Evolutionary conservation across 1,140 invertebrate genomes (phyloP).

Genomic region (Chrysopa pallens): DNA sequence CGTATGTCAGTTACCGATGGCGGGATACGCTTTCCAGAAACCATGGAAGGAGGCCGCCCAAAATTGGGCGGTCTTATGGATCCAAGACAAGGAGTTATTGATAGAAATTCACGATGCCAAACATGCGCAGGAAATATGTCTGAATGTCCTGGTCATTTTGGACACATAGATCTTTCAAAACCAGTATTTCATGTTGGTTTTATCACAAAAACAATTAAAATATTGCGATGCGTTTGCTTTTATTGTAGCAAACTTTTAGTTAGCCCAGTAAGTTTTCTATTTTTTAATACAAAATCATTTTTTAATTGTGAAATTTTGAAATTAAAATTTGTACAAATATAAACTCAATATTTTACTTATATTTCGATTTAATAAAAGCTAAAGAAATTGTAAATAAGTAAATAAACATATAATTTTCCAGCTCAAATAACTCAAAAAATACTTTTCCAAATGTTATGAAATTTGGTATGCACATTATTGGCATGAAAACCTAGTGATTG

Average conservation of each 20-base stretch:
- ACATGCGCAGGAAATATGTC: constrained; percentile 97
- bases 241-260: constrained; percentile 93
- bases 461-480: no score
- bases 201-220: constrained; percentile 92
- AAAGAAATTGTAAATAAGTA: no score
- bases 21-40: constrained; percentile 91
- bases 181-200: constrained; percentile 98
- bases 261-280: constrained; percentile 55
- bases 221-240: constrained; percentile 92
- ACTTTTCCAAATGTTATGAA: no score
- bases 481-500: no score
- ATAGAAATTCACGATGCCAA: constrained; percentile 83
- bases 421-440: no score
- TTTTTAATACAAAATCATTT: constrained; percentile 1
- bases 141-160: constrained; percentile 98
- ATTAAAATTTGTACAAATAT: no score
- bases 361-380: no score
- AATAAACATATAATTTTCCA: no score
- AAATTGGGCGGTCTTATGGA: constrained; percentile 98
- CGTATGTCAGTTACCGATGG: constrained; percentile 96
- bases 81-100: constrained; percentile 94
- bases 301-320: neutral
- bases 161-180: constrained; percentile 96
- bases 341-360: neutral
- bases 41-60: constrained; percentile 94